phyloP scores from a whole-genome alignment of 2,888 invertebrate genomes.

The Ophioninae sp. region DNA sequence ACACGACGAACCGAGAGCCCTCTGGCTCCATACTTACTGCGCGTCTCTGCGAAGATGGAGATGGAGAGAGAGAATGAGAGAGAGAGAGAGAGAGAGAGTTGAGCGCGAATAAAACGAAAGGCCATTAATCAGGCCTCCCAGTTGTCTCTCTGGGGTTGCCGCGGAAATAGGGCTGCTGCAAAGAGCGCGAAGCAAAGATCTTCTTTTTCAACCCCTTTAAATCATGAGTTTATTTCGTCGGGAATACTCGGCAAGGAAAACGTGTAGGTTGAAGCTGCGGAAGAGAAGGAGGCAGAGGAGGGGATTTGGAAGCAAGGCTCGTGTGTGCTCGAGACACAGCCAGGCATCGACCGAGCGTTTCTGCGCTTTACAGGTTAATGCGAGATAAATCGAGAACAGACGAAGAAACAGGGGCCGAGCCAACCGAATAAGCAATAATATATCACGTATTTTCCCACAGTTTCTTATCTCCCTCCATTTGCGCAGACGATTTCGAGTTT shows the following conservation, averaged over 20 bases:
- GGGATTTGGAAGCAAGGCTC: slow-evolving; percentile 21
- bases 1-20: slow-evolving; percentile 48
- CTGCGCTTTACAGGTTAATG: slow-evolving; percentile 53
- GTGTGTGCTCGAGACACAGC: slow-evolving; percentile 33
- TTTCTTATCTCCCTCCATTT: slow-evolving; percentile 15
- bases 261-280: slow-evolving; percentile 35
- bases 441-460: slow-evolving; percentile 25
- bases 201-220: slow-evolving; percentile 73
- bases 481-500: slow-evolving; percentile 25
- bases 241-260: slow-evolving; percentile 57
- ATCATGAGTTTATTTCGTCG: slow-evolving; percentile 77
- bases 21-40: slow-evolving; percentile 46
- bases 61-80: neutral
- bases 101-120: slow-evolving; percentile 76
- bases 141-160: slow-evolving; percentile 67
- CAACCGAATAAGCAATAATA: slow-evolving; percentile 40
- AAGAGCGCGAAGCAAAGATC: slow-evolving; percentile 74
- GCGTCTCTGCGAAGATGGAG: slow-evolving; percentile 30
- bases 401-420: slow-evolving; percentile 17
- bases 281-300: neutral
- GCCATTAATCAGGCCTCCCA: slow-evolving; percentile 77
- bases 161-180: slow-evolving; percentile 69
- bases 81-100: neutral
- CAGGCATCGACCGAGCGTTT: slow-evolving; percentile 29
- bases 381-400: slow-evolving; percentile 42